These are phyloP conservation scores for Tipula vernalis DNA, from an alignment of 2,888 invertebrate genomes.

Conservation along the genomic window DNA sequence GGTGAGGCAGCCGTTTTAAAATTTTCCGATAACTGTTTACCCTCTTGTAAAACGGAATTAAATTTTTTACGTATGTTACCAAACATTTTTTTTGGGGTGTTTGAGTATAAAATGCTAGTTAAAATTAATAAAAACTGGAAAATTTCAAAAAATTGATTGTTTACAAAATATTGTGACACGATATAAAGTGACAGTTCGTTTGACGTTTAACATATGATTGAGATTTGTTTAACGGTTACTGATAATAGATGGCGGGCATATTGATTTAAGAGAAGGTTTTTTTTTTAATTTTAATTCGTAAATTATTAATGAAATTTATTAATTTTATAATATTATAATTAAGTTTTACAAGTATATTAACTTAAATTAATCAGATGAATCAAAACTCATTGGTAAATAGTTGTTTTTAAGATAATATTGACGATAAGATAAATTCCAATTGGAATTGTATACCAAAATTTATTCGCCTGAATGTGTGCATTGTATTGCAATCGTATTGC, in stretches of 20 bases:
- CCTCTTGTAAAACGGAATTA: constrained; percentile 37
- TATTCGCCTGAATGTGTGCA: too few relatives aligned
- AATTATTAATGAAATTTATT: neutral
- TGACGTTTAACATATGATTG: neutral
- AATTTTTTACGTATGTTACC: constrained; percentile 38
- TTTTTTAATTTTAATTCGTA: neutral
- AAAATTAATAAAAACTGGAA: neutral
- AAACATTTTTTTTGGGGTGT: constrained; percentile 28
- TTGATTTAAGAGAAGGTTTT: neutral
- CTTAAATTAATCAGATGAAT: too few relatives aligned
- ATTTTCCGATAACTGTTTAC: constrained; percentile 32
- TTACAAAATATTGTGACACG: neutral
- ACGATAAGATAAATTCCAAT: neutral
- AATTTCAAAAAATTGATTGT: neutral
- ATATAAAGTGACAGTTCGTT: neutral
- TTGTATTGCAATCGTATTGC: too few relatives aligned
- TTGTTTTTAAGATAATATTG: neutral
- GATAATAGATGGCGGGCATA: neutral
- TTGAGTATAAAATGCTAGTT: neutral
- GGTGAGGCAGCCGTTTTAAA: constrained; percentile 18
- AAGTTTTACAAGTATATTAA: neutral
- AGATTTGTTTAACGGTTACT: neutral
- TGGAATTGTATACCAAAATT: too few relatives aligned
- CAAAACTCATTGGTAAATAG: too few relatives aligned
- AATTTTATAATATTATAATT: neutral